Conservation (phyloP, 2,888 invertebrate species). For the Dryobotodes eremita region DNA sequence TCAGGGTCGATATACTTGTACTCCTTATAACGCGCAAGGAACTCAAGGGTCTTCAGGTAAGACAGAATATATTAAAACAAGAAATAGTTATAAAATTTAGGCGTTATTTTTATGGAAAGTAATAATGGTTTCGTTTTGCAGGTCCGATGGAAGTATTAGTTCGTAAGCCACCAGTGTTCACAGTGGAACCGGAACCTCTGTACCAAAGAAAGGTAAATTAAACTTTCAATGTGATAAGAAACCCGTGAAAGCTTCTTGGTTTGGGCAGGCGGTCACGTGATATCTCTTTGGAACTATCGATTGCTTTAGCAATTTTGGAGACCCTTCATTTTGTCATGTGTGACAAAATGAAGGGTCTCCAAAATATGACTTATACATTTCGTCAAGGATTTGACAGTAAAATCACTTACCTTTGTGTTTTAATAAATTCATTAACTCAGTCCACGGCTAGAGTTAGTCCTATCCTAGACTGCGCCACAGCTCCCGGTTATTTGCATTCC, state of each 20-base stretch:
- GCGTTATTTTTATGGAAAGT: background rate
- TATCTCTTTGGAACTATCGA: too few species aligned
- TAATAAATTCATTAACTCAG: background rate
- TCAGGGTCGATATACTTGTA: constrained; percentile 98
- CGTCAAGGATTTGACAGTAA: background rate
- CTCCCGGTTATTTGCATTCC: background rate
- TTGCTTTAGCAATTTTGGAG: background rate
- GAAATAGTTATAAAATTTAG: background rate
- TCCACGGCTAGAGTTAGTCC: background rate
- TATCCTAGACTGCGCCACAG: background rate
- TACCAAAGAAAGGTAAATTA: constrained; percentile 95
- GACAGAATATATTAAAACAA: background rate
- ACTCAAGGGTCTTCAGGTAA: constrained; percentile 97
- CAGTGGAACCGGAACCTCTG: constrained; percentile 96
- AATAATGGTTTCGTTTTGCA: constrained; percentile 60
- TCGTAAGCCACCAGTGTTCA: constrained; percentile 97
- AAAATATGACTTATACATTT: background rate
- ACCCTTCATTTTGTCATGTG: too few species aligned
- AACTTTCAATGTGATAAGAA: background rate
- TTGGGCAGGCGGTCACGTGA: background rate
- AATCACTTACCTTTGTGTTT: background rate
- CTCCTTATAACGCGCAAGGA: constrained; percentile 98
- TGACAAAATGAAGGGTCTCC: background rate
- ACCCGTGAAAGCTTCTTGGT: background rate
- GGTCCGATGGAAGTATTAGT: constrained; percentile 95